A percentile compares a stretch with the other conserved stretches of the same genome.
Evolutionary conservation across 2,797 vertebrate genomes (phyloP).

Genomic region (Bufotes viridis): DNA sequence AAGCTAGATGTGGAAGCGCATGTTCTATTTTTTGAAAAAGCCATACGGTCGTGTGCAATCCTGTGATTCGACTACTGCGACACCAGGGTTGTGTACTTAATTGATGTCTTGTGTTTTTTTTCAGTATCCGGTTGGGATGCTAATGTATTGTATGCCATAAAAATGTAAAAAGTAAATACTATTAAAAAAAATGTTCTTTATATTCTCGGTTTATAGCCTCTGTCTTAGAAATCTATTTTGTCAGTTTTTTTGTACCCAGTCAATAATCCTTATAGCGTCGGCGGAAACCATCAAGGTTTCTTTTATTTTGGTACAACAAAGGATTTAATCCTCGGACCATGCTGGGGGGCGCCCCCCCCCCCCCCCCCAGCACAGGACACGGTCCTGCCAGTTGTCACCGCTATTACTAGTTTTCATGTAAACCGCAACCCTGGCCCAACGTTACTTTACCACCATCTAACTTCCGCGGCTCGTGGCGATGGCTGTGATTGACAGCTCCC

Average conservation of each 20-base stretch:
- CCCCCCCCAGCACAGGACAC: background rate
- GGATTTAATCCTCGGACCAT: background rate
- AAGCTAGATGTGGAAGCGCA: too few relatives aligned
- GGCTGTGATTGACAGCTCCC: conserved; percentile 79
- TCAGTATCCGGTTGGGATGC: too few relatives aligned
- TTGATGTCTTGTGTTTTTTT: too few relatives aligned
- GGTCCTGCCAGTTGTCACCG: background rate
- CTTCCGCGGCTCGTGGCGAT: conserved; percentile 55
- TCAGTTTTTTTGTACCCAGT: background rate
- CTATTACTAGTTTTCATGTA: background rate
- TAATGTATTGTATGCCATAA: too few relatives aligned
- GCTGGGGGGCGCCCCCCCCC: too few relatives aligned
- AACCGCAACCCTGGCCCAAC: conserved; percentile 3
- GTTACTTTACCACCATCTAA: conserved; percentile 8
- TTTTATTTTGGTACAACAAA: background rate
- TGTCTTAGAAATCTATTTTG: background rate
- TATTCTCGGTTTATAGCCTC: too few relatives aligned
- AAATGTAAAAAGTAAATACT: too few relatives aligned
- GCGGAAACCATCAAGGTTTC: background rate
- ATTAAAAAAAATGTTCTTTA: too few relatives aligned
- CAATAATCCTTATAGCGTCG: conserved; percentile 1
- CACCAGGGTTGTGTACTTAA: too few relatives aligned
- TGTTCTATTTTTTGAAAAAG: too few relatives aligned
- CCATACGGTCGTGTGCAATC: too few relatives aligned
- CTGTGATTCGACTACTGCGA: too few relatives aligned